Percentiles rank a stretch among this genome's conserved stretches.
Conservation (phyloP, 2,888 invertebrate species). For the Hypena proboscidalis region DNA sequence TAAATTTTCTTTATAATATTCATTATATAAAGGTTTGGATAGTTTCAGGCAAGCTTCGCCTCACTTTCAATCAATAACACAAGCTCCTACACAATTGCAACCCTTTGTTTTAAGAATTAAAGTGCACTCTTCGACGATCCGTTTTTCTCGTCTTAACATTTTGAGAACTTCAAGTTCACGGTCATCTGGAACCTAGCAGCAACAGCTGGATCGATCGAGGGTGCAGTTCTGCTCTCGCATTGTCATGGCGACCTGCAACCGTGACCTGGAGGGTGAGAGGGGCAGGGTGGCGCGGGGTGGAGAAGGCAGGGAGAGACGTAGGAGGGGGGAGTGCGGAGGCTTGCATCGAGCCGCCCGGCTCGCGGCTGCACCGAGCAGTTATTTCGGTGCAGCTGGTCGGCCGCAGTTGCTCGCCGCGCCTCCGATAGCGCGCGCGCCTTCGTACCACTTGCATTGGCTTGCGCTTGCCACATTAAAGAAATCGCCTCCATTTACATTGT, state of each 20-base stretch:
- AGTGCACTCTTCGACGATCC: background rate
- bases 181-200: slow-evolving; percentile 61
- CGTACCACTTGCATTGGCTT: slow-evolving; percentile 52
- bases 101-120: background rate
- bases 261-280: slow-evolving; percentile 70
- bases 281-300: slow-evolving; percentile 23
- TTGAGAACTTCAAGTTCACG: slow-evolving; percentile 53
- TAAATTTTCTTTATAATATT: too few species aligned
- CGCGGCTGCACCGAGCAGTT: slow-evolving; percentile 82
- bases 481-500: slow-evolving; percentile 38
- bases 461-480: slow-evolving; percentile 47
- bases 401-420: slow-evolving; percentile 76
- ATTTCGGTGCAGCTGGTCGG: slow-evolving; percentile 80
- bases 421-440: slow-evolving; percentile 71
- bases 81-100: too few species aligned
- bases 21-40: too few species aligned
- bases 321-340: slow-evolving; percentile 48
- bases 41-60: too few species aligned
- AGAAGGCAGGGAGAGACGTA: slow-evolving; percentile 25
- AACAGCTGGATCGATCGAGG: slow-evolving; percentile 80
- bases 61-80: too few species aligned
- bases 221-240: slow-evolving; percentile 54
- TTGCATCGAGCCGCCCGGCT: slow-evolving; percentile 81
- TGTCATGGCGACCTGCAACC: slow-evolving; percentile 72
- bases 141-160: background rate